A percentile compares a stretch with the other conserved stretches of the same genome.
Conservation (phyloP, 2,797 vertebrate species). For the Hylomyscus alleni region DNA sequence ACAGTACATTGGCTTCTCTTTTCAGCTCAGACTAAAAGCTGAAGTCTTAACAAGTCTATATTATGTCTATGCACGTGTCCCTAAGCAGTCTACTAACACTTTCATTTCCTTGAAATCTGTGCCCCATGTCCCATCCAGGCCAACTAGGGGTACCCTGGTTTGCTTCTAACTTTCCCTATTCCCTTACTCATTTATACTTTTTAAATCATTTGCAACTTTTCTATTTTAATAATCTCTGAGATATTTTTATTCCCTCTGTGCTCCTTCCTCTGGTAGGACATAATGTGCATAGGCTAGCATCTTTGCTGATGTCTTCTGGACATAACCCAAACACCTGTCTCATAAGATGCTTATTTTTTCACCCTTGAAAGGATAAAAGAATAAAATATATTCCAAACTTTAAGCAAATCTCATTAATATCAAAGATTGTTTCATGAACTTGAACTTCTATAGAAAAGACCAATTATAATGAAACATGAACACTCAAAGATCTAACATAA, state of each 20-base stretch:
- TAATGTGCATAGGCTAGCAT: not conserved
- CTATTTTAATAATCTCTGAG: not conserved
- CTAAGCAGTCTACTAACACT: not conserved
- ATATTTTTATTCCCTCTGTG: not conserved
- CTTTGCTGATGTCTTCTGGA: not conserved
- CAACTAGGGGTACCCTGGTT: not conserved
- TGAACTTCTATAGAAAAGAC: not conserved
- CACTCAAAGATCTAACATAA: not conserved
- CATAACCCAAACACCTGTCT: not conserved
- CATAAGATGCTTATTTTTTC: not conserved
- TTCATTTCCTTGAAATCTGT: not conserved
- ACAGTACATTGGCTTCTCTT: not conserved
- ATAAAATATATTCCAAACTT: not conserved
- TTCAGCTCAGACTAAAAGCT: not conserved
- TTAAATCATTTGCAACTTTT: not conserved
- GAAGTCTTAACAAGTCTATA: not conserved
- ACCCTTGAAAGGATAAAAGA: not conserved
- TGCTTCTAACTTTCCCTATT: not conserved
- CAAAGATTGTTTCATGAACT: not conserved
- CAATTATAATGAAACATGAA: constrained; percentile 11
- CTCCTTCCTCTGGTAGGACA: not conserved
- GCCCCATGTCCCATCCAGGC: not conserved
- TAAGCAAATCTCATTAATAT: not conserved
- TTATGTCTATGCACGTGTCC: not conserved
- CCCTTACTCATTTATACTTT: not conserved